phyloP scores from a whole-genome alignment of 2,113 vertebrate genomes.

The Formicarius rufipectus region DNA sequence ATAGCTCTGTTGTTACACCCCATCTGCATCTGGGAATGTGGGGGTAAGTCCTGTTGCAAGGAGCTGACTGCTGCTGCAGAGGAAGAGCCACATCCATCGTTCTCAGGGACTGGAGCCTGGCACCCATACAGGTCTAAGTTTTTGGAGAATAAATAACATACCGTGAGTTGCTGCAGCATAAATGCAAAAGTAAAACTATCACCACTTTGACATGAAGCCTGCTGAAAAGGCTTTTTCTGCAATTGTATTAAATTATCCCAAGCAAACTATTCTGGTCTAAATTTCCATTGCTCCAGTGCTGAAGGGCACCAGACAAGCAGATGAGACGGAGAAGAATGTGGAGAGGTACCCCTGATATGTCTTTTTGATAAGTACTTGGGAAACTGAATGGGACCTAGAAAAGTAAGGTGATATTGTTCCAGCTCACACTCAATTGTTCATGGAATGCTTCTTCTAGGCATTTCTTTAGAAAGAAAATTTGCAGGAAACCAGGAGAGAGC shows the following conservation, averaged over 20 bases:
- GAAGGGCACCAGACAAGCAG: neutral
- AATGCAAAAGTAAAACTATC: conserved; percentile 38
- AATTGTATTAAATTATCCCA: neutral
- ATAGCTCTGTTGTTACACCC: neutral
- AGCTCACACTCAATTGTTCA: neutral
- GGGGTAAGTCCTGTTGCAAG: neutral
- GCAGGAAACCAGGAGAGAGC: neutral
- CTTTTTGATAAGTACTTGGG: neutral
- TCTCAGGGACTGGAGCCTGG: conserved; percentile 6
- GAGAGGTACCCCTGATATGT: fast-evolving
- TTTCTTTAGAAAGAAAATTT: neutral
- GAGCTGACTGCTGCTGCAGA: neutral
- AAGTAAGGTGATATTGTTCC: neutral
- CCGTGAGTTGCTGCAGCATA: conserved; percentile 6
- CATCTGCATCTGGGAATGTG: neutral
- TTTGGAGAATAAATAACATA: conserved; percentile 19
- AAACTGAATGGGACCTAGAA: neutral
- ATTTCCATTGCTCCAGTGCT: neutral
- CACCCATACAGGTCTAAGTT: conserved; percentile 1
- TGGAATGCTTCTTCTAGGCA: neutral
- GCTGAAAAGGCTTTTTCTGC: neutral
- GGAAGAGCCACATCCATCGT: neutral
- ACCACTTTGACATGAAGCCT: neutral
- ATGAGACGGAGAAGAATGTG: fast-evolving
- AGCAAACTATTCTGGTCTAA: neutral